Base-by-base conservation (phyloP, 1,140 invertebrate genomes). In the Nasonia giraulti region DNA sequence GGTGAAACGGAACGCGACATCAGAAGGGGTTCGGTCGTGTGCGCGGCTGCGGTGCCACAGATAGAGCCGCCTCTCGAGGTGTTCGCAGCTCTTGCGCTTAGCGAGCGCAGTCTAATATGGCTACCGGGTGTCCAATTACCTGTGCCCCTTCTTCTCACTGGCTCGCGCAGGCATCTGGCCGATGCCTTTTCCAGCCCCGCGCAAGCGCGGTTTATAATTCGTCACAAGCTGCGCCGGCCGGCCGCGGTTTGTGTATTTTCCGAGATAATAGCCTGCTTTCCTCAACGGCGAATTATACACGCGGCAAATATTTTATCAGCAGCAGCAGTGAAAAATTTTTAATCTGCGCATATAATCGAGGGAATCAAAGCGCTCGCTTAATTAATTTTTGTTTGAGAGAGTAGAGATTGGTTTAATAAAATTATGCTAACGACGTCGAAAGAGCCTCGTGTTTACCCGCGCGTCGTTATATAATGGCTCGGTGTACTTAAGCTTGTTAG, bases 61-160 rank as follows among this genome's bases (percentile, higher is more conserved):
- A 62, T 62, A 62, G 55, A 62, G 55, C 20, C 3, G 55, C 40
- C 55, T 62, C 55, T 62, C 55, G 55, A 62, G 55, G 55, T 62
- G 55, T n/a, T 62, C 55, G 55, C 17, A 27, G 27, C 55, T 62
- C 55, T 62, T 62, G 55, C 55, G 55, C 55, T 62, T 62, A 62
- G 55, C 55, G 55, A 62, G 55, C 4, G 78, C 78, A 91, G 90
- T 92, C 91, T 92, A 92, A 92, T 92, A 92, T 92, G 90, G 91
- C 91, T 89, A 89, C 89, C 87, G 89, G 90, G 91, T 92, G 87
- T 92, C 91, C 91, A 91, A 92, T 92, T 92, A 92, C 92, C 88
- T 90, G 90, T 87, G 85, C 86, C 87, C 82, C 88, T 87, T 85
- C 87, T 69, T 77, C 86, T 88, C 33, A 7, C 71, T 74, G 80